Percentiles rank a stretch among this genome's conserved stretches.
phyloP scores from a whole-genome alignment of 2,888 invertebrate genomes.

The Parthenolecanium corni region DNA sequence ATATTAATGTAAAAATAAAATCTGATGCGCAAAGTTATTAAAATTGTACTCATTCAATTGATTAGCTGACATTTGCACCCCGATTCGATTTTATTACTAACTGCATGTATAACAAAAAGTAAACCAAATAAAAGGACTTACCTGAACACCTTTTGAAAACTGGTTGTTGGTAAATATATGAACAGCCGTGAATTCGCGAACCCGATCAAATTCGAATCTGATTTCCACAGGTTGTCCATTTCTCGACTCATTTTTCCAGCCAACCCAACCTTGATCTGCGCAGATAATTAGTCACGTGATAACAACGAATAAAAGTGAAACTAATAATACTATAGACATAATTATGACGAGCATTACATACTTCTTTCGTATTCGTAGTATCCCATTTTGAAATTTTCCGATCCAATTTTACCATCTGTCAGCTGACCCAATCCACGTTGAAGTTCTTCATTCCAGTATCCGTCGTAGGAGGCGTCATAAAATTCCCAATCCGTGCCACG shows the following conservation, averaged over 20 bases:
- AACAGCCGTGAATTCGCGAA: constrained; percentile 72
- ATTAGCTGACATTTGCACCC: too few species aligned
- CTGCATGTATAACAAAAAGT: too few species aligned
- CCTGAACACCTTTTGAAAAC: constrained; percentile 71
- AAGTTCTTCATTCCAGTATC: constrained; percentile 63
- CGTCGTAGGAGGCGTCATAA: constrained; percentile 75
- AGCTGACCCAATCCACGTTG: constrained; percentile 72
- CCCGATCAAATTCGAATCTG: constrained; percentile 71
- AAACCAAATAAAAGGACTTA: constrained; percentile 40
- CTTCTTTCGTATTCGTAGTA: too few species aligned
- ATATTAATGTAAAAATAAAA: too few species aligned
- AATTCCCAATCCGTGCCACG: constrained; percentile 68
- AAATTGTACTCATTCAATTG: too few species aligned
- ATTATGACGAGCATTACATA: too few species aligned
- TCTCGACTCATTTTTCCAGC: constrained; percentile 72
- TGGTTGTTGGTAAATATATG: constrained; percentile 75
- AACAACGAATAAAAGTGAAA: too few species aligned
- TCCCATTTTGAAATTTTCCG: constrained; percentile 57
- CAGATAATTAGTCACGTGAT: too few species aligned
- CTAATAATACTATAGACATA: too few species aligned
- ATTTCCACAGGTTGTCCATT: constrained; percentile 52
- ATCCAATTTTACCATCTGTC: constrained; percentile 67
- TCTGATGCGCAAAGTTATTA: too few species aligned
- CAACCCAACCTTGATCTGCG: constrained; percentile 71
- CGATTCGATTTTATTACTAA: too few species aligned